These are phyloP conservation scores for Mareca strepera DNA, from an alignment of 2,797 vertebrate species.

Conservation along the genomic window DNA sequence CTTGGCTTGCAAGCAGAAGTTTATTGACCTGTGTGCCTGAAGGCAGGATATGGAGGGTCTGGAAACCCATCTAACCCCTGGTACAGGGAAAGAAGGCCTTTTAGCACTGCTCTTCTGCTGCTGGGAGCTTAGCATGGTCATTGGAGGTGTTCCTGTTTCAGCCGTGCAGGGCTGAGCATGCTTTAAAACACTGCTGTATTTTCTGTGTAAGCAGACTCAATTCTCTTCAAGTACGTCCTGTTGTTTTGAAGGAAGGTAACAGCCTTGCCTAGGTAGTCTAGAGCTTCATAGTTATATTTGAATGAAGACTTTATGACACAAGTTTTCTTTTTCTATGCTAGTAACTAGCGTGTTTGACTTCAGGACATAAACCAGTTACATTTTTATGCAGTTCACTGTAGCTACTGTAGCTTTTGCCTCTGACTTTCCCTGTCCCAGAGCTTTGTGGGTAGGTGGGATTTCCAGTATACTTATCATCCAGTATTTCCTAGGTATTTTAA, in stretches of 20 bases:
- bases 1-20: background rate
- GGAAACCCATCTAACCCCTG: background rate
- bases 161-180: background rate
- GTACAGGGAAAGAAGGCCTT: background rate
- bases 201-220: background rate
- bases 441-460: background rate
- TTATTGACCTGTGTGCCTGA: background rate
- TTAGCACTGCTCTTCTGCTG: background rate
- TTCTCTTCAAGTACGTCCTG: background rate
- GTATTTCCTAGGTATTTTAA: background rate
- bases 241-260: background rate
- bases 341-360: background rate
- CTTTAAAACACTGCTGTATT: background rate
- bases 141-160: background rate
- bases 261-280: background rate
- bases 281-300: background rate
- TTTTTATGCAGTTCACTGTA: background rate
- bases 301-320: background rate
- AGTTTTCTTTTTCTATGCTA: background rate
- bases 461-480: background rate
- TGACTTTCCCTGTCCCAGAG: background rate
- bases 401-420: background rate
- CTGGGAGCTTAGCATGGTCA: background rate
- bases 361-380: background rate
- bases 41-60: background rate